Evolutionary conservation across 2,888 invertebrate genomes (phyloP).

Genomic region (Sacculina carcini): DNA sequence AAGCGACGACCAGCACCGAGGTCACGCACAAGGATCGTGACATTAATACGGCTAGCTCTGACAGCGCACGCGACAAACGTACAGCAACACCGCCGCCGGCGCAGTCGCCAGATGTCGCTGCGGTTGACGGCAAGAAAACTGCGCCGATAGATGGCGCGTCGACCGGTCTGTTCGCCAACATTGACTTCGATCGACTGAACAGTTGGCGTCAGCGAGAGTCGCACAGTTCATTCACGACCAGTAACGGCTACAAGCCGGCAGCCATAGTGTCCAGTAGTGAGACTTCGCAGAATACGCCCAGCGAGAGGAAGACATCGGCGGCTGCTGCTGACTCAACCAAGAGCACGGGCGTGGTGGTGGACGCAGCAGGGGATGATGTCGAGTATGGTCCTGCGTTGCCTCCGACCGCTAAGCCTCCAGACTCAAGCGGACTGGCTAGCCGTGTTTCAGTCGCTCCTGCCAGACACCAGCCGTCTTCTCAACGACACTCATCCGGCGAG

Average conservation of each 20-base stretch:
- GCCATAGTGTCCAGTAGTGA: neutral
- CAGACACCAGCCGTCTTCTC: neutral
- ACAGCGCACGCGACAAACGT: too few relatives aligned
- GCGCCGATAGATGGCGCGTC: neutral
- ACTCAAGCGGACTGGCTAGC: neutral
- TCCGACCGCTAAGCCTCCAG: conserved; percentile 5
- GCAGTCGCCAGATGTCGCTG: neutral
- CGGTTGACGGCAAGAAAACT: neutral
- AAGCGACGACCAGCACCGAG: neutral
- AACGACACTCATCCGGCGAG: conserved; percentile 5
- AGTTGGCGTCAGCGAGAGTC: conserved; percentile 6
- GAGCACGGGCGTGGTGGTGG: conserved; percentile 1
- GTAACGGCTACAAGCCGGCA: neutral
- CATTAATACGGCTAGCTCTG: neutral
- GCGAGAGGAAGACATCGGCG: neutral
- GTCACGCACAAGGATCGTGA: neutral
- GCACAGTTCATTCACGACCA: neutral
- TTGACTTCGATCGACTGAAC: conserved; percentile 12
- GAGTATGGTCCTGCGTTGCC: conserved; percentile 11
- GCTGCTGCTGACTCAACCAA: neutral
- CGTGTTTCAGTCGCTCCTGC: neutral
- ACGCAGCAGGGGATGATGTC: conserved; percentile 7
- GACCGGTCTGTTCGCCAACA: conserved; percentile 13
- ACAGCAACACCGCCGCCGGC: neutral
- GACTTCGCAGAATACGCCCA: neutral